These are phyloP conservation scores for Phylloscopus whistleri DNA, from an alignment of 2,113 vertebrate genomes.

Conservation along the genomic window DNA sequence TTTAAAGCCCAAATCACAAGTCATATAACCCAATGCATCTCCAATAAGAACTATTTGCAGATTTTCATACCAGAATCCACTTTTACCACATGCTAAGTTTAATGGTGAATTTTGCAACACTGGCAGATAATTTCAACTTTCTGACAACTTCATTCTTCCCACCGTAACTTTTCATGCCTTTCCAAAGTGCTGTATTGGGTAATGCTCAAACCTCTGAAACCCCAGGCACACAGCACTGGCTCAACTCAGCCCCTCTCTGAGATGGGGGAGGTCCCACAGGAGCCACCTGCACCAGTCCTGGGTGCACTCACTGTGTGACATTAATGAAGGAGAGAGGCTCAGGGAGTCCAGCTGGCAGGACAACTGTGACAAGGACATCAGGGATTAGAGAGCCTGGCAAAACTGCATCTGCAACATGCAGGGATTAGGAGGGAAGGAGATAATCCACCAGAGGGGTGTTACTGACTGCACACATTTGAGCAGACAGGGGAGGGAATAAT, in stretches of 20 bases:
- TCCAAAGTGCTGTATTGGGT: neutral
- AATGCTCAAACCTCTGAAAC: neutral
- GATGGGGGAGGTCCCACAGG: neutral
- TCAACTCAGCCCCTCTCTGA: neutral
- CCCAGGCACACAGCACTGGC: neutral
- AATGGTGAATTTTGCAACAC: neutral
- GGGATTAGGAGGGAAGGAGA: neutral
- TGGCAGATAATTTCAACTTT: neutral
- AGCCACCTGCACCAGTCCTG: neutral
- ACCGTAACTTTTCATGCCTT: neutral
- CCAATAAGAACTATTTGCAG: neutral
- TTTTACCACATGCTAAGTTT: neutral
- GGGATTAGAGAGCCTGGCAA: neutral
- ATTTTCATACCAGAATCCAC: neutral
- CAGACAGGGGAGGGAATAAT: neutral
- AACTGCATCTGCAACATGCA: neutral
- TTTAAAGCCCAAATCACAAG: neutral
- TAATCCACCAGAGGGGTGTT: neutral
- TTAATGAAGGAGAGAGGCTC: neutral
- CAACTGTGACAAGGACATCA: neutral
- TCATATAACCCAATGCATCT: neutral
- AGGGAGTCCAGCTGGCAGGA: accelerated
- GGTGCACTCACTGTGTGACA: accelerated
- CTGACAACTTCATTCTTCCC: neutral
- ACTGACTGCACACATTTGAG: neutral